Percentiles rank a stretch among this genome's conserved stretches.
phyloP scores from a whole-genome alignment of 1,140 invertebrate genomes.

The Heliconius hermathena region DNA sequence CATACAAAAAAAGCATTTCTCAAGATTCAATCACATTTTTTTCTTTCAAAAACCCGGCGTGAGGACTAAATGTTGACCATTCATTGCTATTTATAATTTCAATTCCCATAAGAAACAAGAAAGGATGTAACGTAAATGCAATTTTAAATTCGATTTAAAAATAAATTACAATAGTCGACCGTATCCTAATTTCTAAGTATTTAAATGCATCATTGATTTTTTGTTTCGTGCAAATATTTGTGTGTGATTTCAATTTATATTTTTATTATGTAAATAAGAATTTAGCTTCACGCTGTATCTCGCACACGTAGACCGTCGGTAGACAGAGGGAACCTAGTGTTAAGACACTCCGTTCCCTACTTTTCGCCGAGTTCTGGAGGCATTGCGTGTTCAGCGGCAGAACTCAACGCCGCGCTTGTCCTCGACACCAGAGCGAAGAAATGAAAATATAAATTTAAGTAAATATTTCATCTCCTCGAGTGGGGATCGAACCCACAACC shows the following conservation, averaged over 20 bases:
- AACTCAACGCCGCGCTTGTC: no score
- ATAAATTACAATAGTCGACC: not conserved
- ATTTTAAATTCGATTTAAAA: slow-evolving; percentile 10
- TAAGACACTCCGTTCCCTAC: no score
- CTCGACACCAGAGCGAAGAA: no score
- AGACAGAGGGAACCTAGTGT: no score
- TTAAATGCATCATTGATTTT: not conserved
- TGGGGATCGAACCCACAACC: no score
- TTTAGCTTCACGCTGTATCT: no score
- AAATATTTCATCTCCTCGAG: no score
- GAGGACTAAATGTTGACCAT: slow-evolving; percentile 42
- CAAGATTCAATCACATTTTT: slow-evolving; percentile 50
- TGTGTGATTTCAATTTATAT: not conserved
- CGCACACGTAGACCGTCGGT: no score
- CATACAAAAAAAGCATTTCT: slow-evolving; percentile 52
- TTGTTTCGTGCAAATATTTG: not conserved
- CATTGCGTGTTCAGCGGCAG: no score
- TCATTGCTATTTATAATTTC: slow-evolving; percentile 31
- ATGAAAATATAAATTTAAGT: no score
- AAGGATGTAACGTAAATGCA: slow-evolving; percentile 25
- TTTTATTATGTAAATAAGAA: not conserved
- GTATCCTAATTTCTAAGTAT: slow-evolving; percentile 28
- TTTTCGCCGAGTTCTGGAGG: no score
- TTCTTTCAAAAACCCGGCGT: slow-evolving; percentile 56
- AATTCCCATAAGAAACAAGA: slow-evolving; percentile 21